These are phyloP conservation scores for Setophaga coronata DNA, from an alignment of 2,113 vertebrate species.

Conservation along the genomic window DNA sequence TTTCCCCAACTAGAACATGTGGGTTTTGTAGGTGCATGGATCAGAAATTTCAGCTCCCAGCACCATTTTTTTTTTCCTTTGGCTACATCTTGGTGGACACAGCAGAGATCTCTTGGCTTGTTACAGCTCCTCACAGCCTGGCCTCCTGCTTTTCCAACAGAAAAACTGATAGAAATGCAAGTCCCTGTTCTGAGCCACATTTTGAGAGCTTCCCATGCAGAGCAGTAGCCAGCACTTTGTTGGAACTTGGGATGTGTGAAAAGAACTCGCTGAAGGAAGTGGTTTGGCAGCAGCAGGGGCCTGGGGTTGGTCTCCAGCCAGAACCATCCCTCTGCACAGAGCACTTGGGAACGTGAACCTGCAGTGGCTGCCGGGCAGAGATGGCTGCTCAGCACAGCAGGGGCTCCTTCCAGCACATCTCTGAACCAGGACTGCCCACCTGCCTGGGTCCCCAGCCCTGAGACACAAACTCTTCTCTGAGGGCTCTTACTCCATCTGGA, in stretches of 20 bases:
- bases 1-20: neutral
- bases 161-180: neutral
- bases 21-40: neutral
- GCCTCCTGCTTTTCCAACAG: neutral
- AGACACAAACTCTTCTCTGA: neutral
- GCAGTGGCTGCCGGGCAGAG: neutral
- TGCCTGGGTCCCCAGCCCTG: neutral
- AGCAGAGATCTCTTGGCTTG: neutral
- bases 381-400: neutral
- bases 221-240: neutral
- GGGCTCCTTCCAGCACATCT: neutral
- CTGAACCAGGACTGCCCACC: neutral
- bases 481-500: neutral
- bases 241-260: neutral
- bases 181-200: neutral
- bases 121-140: neutral
- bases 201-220: neutral
- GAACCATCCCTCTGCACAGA: neutral
- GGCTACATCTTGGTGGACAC: neutral
- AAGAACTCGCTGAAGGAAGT: neutral
- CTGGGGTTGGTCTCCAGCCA: neutral
- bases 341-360: neutral
- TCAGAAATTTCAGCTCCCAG: neutral
- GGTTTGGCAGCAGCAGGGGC: conserved; percentile 8
- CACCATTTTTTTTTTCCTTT: neutral